Evolutionary conservation across 2,888 invertebrate genomes (phyloP).

Genomic region (Apotomis betuletana): DNA sequence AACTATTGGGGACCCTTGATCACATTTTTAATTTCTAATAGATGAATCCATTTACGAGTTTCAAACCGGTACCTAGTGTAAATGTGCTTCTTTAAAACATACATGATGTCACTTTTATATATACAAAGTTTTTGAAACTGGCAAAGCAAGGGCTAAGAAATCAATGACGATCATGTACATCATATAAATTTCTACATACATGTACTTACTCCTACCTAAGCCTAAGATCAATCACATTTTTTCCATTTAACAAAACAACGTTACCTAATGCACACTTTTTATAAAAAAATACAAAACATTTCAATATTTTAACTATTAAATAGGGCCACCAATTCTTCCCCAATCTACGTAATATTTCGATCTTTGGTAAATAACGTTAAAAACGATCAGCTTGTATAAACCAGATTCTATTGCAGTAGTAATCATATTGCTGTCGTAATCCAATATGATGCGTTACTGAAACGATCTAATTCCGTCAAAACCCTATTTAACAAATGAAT

Average conservation of each 20-base stretch:
- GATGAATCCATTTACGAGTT: conserved; percentile 44
- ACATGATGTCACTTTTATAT: conserved; percentile 47
- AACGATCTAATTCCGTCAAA: neutral
- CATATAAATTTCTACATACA: conserved; percentile 48
- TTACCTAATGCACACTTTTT: conserved; percentile 73
- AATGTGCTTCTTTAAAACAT: conserved; percentile 38
- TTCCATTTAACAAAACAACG: conserved; percentile 73
- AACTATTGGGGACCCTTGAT: conserved; percentile 26
- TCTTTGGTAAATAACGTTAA: conserved; percentile 81
- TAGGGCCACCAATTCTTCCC: conserved; percentile 65
- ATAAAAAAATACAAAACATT: conserved; percentile 80
- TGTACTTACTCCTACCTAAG: conserved; percentile 67
- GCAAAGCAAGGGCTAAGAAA: conserved; percentile 40
- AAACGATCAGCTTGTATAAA: conserved; percentile 67
- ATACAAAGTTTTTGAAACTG: conserved; percentile 54
- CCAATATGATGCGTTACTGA: conserved; percentile 14
- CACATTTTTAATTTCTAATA: conserved; percentile 27
- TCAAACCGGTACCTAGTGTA: conserved; percentile 37
- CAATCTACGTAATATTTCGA: conserved; percentile 65
- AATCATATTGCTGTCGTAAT: conserved; percentile 11
- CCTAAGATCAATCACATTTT: conserved; percentile 78
- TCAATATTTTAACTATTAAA: conserved; percentile 75
- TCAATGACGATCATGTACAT: conserved; percentile 41
- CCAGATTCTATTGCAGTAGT: conserved; percentile 45
- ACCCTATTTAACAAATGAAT: conserved; percentile 18